A percentile compares a stretch with the other conserved stretches of the same genome.
Conservation (phyloP, 2,888 invertebrate genomes). For the Drosophila leonis region DNA sequence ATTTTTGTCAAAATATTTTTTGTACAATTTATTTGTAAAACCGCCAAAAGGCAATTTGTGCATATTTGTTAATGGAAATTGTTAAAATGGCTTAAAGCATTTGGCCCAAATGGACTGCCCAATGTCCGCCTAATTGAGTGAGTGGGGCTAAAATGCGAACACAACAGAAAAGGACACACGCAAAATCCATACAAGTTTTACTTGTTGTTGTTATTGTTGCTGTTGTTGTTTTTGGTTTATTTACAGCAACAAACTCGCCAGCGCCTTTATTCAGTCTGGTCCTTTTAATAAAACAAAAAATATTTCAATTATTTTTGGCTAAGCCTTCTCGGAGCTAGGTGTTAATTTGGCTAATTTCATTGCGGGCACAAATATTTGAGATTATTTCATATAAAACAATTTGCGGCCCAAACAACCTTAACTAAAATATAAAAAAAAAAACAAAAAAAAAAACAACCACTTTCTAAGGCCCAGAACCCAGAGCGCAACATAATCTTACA, state of each 20-base stretch:
- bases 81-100: constrained; percentile 80
- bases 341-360: constrained; percentile 81
- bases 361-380: constrained; percentile 76
- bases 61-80: constrained; percentile 84
- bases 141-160: constrained; percentile 37
- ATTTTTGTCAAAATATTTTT: constrained; percentile 78
- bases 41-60: constrained; percentile 81
- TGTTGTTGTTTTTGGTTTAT: constrained; percentile 10
- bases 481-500: constrained; percentile 41
- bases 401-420: constrained; percentile 51
- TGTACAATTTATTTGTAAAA: constrained; percentile 73
- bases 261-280: constrained; percentile 23
- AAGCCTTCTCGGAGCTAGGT: constrained; percentile 72
- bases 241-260: constrained; percentile 2
- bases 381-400: constrained; percentile 73
- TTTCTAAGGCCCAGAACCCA: background rate
- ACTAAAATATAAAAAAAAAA: constrained; percentile 9
- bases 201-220: constrained; percentile 7
- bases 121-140: constrained; percentile 68
- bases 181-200: constrained; percentile 31
- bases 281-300: constrained; percentile 74
- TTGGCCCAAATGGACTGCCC: constrained; percentile 59
- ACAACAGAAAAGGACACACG: constrained; percentile 49
- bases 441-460: constrained; percentile 25
- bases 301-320: constrained; percentile 76